These are phyloP conservation scores for Leucoraja ocellata DNA, from an alignment of 2,797 vertebrate species.

Conservation along the genomic window DNA sequence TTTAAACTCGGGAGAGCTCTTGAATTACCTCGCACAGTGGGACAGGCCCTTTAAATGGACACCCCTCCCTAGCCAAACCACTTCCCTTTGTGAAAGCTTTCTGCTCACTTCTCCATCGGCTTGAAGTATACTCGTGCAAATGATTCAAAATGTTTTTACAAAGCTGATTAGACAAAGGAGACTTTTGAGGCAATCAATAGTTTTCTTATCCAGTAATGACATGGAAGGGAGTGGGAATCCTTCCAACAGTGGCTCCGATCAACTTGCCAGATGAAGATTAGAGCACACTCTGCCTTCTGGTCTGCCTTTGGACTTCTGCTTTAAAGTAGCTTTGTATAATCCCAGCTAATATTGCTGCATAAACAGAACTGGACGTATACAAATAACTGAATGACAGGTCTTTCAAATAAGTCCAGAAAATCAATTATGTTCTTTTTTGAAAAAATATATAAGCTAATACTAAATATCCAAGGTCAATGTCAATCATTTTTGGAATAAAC, in stretches of 20 bases:
- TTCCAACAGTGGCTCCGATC: no score
- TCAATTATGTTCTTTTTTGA: neutral
- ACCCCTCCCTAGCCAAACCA: neutral
- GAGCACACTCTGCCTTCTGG: no score
- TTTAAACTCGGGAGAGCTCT: no score
- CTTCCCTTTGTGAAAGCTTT: neutral
- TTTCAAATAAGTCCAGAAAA: neutral
- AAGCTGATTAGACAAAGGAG: no score
- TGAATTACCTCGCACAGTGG: no score
- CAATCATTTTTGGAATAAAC: constrained; percentile 26
- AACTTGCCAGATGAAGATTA: no score
- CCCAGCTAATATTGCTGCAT: neutral
- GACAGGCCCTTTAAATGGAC: no score
- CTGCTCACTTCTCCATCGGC: neutral
- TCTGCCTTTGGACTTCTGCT: no score
- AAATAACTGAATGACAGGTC: neutral
- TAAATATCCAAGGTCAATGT: neutral
- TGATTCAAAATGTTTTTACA: neutral
- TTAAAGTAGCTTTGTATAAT: neutral
- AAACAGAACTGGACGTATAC: neutral
- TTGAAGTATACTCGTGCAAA: neutral
- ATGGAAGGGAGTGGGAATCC: no score
- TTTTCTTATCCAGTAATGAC: no score
- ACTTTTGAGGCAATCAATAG: no score
- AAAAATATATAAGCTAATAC: neutral